Conservation (phyloP, 2,888 invertebrate species). For the Emesis furor region DNA sequence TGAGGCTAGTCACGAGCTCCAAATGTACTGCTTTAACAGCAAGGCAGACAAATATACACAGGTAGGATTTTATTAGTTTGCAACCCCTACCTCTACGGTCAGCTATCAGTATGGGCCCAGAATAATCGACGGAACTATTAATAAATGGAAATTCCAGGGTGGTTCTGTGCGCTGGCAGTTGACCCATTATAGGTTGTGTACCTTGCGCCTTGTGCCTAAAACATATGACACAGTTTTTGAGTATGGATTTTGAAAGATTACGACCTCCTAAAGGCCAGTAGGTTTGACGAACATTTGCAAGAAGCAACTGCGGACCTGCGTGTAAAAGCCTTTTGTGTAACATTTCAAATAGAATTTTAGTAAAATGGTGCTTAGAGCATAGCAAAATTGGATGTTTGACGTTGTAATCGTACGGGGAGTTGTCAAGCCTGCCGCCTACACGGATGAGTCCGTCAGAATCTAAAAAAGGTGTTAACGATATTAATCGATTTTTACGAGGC, state of each 20-base stretch:
- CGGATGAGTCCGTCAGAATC: constrained; percentile 25
- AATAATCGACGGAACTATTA: constrained; percentile 55
- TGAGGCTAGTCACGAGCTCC: constrained; percentile 18
- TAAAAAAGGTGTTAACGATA: constrained; percentile 24
- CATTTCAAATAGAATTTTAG: background rate
- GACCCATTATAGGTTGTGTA: background rate
- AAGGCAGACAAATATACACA: constrained; percentile 13
- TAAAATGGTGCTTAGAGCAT: constrained; percentile 19
- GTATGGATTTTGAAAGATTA: no score
- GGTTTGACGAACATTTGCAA: no score
- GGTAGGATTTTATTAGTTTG: constrained; percentile 49
- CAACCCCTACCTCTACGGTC: constrained; percentile 8
- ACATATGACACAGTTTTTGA: no score
- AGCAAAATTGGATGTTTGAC: constrained; percentile 34
- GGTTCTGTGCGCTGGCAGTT: background rate
- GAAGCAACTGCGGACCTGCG: background rate
- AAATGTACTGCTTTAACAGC: constrained; percentile 34
- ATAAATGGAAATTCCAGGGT: constrained; percentile 46
- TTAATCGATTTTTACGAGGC: constrained; percentile 22
- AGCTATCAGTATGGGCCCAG: constrained; percentile 58
- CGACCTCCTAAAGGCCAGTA: no score
- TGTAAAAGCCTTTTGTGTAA: background rate
- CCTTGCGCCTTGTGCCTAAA: no score
- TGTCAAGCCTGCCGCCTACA: constrained; percentile 33
- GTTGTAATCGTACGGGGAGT: constrained; percentile 28